A percentile compares a stretch with the other conserved stretches of the same genome.
Evolutionary conservation across 2,113 vertebrate species (phyloP).

Genomic region (Etia nguti): DNA sequence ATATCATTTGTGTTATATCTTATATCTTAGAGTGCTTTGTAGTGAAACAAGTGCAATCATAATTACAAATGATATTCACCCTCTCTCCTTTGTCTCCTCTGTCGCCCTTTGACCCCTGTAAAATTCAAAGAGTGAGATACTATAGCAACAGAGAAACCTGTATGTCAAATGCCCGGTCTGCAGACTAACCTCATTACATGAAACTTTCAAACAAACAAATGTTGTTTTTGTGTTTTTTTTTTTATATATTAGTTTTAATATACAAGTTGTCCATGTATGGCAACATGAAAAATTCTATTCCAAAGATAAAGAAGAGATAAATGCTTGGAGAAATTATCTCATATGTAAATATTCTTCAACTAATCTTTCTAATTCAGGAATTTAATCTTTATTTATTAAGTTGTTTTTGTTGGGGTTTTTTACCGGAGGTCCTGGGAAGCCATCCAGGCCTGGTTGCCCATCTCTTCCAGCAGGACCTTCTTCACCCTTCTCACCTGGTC

Average conservation of each 20-base stretch:
- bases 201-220: background rate
- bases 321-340: background rate
- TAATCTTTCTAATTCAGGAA: background rate
- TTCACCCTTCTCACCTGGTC: slow-evolving; percentile 62
- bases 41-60: background rate
- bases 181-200: background rate
- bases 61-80: slow-evolving; percentile 67
- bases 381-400: background rate
- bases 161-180: background rate
- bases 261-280: background rate
- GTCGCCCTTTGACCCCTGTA: slow-evolving; percentile 85
- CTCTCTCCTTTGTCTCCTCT: slow-evolving; percentile 78
- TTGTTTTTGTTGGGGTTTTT: accelerated
- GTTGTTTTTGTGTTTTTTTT: background rate
- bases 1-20: background rate
- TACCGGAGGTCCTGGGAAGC: slow-evolving; percentile 84
- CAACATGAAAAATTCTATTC: background rate
- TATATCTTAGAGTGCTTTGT: background rate
- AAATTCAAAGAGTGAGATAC: background rate
- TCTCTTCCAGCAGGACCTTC: slow-evolving; percentile 73
- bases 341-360: background rate
- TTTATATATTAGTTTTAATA: background rate
- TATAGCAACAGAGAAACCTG: background rate
- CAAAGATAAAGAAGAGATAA: background rate
- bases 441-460: slow-evolving; percentile 83